Evolutionary conservation across 2,888 invertebrate species (phyloP), one percentile per base, ranked within the genome.

Genomic region (Tachina lurida): DNA sequence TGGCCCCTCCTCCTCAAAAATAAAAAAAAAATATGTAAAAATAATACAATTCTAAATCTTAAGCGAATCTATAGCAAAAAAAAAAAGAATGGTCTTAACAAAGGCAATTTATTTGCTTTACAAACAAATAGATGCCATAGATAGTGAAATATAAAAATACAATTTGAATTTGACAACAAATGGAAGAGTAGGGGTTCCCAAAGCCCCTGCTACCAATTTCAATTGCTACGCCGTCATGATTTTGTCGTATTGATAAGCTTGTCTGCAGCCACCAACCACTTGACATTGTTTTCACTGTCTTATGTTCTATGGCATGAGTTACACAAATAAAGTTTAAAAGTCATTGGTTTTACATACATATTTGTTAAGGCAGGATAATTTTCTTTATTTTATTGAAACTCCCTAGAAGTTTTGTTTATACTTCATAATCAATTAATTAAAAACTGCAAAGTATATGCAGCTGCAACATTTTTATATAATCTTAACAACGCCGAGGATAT

Each of bases 221-320:
- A 79, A 85, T 79, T 79, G 79, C 22, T 67, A 83, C 83, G 58
- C 67, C 65, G 52, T 62, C 63, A 73, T 73, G 86, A 86, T 86
- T 79, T 79, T 62, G 39, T 62, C 49, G 17, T 68, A 86, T 86
- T 86, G 86, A 86, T 86, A 86, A 86, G 86, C 79, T 63, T 68
- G 73, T 82, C 85, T 78, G 49, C 77, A 74, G 85, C 65, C 83
- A 90, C 60, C 83, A 90, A 90, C 60, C 83, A 90, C 90, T 91
- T 90, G 91, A 88, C 89, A 88, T 88, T 13, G 22, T 45, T 87
- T 7, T 41, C 19, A 31, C 8, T 17, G 13, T 13, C 45, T 41
- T 2, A 0, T 45, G 8, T 19, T n/a, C 7, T 45, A n/a, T 58
- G 52, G 52, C 47, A 71, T 49, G 31, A 15, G 45, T 17, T 62